Conservation (phyloP, 1,140 invertebrate species). For the Drosophila paulistorum region DNA sequence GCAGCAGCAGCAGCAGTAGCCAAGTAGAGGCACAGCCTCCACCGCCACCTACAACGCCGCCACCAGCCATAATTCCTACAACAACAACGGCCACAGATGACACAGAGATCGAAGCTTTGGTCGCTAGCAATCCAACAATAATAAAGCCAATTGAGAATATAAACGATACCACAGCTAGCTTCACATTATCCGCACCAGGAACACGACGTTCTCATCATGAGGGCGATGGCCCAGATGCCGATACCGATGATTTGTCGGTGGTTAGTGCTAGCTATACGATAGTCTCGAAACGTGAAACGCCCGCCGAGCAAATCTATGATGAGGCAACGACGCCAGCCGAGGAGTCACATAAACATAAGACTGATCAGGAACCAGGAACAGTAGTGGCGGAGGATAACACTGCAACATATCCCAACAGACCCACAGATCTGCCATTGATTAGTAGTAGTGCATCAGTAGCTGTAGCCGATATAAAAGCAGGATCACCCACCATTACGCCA, state of each 20-base stretch:
- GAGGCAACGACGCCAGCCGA: background rate
- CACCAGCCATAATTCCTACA: slow-evolving; percentile 58
- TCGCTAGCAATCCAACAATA: slow-evolving; percentile 9
- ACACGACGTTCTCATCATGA: slow-evolving; percentile 29
- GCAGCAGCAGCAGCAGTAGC: slow-evolving; percentile 25
- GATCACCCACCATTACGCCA: slow-evolving; percentile 46
- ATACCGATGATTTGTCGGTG: slow-evolving; percentile 44
- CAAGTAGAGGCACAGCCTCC: slow-evolving; percentile 53
- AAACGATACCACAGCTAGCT: slow-evolving; percentile 75
- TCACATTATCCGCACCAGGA: slow-evolving; percentile 68
- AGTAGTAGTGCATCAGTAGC: slow-evolving; percentile 8
- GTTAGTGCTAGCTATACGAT: slow-evolving; percentile 79
- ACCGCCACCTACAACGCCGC: slow-evolving; percentile 65
- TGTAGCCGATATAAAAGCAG: background rate
- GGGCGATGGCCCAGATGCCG: slow-evolving; percentile 30
- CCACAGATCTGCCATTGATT: slow-evolving; percentile 57
- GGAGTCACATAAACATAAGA: slow-evolving; percentile 54
- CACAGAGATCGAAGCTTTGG: slow-evolving; percentile 57
- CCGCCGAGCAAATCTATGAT: slow-evolving; percentile 15
- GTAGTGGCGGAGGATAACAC: slow-evolving; percentile 2
- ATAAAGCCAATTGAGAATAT: slow-evolving; percentile 22
- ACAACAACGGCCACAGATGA: slow-evolving; percentile 56
- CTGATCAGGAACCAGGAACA: slow-evolving; percentile 44
- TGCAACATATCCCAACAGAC: slow-evolving; percentile 42
- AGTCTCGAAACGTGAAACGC: slow-evolving; percentile 57